phyloP scores from a whole-genome alignment of 2,888 invertebrate species.

The Podotricha telesiphe region DNA sequence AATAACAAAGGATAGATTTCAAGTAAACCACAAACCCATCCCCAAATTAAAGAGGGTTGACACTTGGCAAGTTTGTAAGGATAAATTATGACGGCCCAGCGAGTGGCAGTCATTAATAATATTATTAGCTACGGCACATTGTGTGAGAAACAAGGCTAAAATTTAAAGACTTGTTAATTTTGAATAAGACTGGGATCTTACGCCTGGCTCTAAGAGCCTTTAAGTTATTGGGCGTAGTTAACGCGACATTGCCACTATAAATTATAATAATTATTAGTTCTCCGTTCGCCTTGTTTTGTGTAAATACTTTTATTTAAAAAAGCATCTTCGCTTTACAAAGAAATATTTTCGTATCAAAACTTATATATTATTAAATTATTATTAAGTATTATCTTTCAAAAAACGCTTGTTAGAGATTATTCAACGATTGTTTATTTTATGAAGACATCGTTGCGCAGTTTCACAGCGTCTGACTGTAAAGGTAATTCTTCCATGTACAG shows the following conservation, averaged over 20 bases:
- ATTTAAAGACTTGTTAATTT: conserved; percentile 35
- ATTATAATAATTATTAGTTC: conserved; percentile 1
- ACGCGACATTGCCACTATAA: background rate
- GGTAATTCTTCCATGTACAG: no score
- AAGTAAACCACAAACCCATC: conserved; percentile 41
- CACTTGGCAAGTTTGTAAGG: conserved; percentile 56
- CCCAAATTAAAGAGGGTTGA: conserved; percentile 65
- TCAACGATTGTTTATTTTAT: no score
- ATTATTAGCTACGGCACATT: conserved; percentile 36
- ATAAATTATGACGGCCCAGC: conserved; percentile 51
- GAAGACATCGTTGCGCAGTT: no score
- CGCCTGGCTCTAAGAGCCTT: background rate
- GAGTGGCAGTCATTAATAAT: conserved; percentile 49
- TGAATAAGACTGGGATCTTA: conserved; percentile 24
- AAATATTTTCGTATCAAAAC: no score
- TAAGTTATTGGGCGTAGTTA: conserved; percentile 18
- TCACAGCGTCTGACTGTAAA: no score
- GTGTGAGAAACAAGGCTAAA: conserved; percentile 28
- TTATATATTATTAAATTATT: no score
- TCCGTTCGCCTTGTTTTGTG: background rate
- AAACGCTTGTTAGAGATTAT: no score
- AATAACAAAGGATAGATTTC: conserved; percentile 44
- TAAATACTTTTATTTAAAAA: no score
- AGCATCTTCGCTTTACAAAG: no score
- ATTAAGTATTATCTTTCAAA: no score